phyloP scores from a whole-genome alignment of 2,113 vertebrate species.

The Saguinus imperator region DNA sequence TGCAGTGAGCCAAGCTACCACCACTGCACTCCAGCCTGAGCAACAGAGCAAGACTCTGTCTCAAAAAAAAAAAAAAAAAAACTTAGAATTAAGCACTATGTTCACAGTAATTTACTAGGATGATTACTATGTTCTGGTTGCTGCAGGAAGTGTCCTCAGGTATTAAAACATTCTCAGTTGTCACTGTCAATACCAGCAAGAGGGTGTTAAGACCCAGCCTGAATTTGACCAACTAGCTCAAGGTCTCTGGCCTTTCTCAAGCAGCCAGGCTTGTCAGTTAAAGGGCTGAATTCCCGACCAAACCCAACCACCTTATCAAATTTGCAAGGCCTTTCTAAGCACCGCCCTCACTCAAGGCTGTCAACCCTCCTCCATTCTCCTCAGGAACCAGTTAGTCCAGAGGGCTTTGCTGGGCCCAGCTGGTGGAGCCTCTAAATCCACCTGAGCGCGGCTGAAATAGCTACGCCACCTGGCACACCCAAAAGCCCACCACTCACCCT shows the following conservation, averaged over 20 bases:
- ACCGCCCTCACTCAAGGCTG: background rate
- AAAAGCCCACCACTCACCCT: background rate
- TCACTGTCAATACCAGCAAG: background rate
- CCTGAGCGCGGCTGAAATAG: background rate
- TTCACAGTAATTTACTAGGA: background rate
- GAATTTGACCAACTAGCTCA: constrained; percentile 28
- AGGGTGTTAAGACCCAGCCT: constrained; percentile 1
- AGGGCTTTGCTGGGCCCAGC: background rate
- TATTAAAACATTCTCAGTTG: background rate
- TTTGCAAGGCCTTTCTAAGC: background rate
- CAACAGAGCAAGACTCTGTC: too few species aligned
- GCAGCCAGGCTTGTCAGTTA: background rate
- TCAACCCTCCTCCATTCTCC: background rate
- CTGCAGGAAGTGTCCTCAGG: background rate
- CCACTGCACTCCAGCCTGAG: too few species aligned
- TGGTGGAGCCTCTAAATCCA: background rate
- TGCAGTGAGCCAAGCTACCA: too few species aligned
- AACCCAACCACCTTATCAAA: background rate
- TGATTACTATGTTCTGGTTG: background rate
- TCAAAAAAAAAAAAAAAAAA: background rate
- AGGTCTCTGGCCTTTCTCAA: constrained; percentile 25
- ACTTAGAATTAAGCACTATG: background rate
- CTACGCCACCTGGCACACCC: background rate
- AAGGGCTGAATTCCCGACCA: background rate
- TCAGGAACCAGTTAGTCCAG: background rate